Evolutionary conservation across 2,888 invertebrate species (phyloP), one percentile per base, ranked within the genome.

Genomic region (Epinotia bilunana): DNA sequence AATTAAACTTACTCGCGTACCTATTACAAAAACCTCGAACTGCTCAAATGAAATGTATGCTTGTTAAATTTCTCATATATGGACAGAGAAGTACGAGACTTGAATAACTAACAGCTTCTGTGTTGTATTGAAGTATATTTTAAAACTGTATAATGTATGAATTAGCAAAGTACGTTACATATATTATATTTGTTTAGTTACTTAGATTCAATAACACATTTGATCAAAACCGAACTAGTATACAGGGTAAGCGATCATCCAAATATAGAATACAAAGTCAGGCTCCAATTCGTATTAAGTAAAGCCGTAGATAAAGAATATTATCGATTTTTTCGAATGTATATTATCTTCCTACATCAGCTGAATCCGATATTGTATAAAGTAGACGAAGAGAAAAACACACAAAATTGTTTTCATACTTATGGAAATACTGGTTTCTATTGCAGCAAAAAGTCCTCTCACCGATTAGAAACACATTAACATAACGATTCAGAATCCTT

Each of bases 21-120:
- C 23, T 33, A 64, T 33, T 9, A 39, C n/a, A 73, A 73, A 55
- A 68, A 55, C 18, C 28, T 23, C 46, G 18, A 62, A 55, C 46
- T 60, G 23, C n/a, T 53, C 64, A 60, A 63, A 49, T 64, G 33
- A 57, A 64, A 74, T 71, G 53, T 60, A 16, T 23, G 76, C 79
- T 80, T 78, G 76, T 80, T 80, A 80, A 76, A 77, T 53, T 43
- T 71, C 63, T 77, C 79, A 76, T 76, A 77, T 79, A 80, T 70
- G 79, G 79, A 16, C n/a, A 33, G 49, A n/a, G 53, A 53, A 60
- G 64, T 39, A 28, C 64, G 60, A 33, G 43, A 74, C 68, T 33
- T 20, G 63, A 53, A 65, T 68, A 62, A 53, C 49, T 68, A 20
- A n/a, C 13, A 61, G 64, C 58, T 53, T 33, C 39, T 9, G 18